phyloP scores from a whole-genome alignment of 1,140 invertebrate species.

The Vanessa atalanta region DNA sequence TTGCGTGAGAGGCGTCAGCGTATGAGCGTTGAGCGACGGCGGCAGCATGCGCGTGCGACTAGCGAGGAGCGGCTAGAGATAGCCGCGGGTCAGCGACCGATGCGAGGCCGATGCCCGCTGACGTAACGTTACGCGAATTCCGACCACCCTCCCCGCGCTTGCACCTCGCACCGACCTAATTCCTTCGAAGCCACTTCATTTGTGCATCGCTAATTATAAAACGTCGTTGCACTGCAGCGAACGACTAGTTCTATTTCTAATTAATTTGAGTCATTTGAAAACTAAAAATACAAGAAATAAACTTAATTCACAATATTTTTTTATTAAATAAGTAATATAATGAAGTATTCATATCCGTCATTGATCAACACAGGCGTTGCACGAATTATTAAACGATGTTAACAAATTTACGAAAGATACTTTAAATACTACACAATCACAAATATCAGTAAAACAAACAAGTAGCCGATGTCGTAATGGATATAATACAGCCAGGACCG shows the following conservation, averaged over 20 bases:
- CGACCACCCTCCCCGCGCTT: slow-evolving; percentile 53
- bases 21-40: slow-evolving; percentile 39
- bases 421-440: neutral
- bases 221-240: slow-evolving; percentile 60
- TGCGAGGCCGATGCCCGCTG: slow-evolving; percentile 75
- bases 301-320: neutral
- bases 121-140: slow-evolving; percentile 80
- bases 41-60: slow-evolving; percentile 56
- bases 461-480: neutral
- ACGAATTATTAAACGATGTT: neutral
- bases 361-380: neutral
- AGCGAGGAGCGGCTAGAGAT: slow-evolving; percentile 64
- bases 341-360: neutral
- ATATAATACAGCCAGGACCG: neutral
- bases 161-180: slow-evolving; percentile 71
- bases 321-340: neutral
- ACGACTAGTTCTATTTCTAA: slow-evolving; percentile 69
- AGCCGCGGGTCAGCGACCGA: slow-evolving; percentile 74
- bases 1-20: slow-evolving; percentile 25
- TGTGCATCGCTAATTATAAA: slow-evolving; percentile 78
- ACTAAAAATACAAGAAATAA: slow-evolving; percentile 32
- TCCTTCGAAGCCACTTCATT: slow-evolving; percentile 75
- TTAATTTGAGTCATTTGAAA: slow-evolving; percentile 44
- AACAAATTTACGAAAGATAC: neutral
- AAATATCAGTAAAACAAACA: neutral